Percentiles rank a stretch among this genome's conserved stretches.
Conservation (phyloP, 2,113 vertebrate species). For the Equus quagga region DNA sequence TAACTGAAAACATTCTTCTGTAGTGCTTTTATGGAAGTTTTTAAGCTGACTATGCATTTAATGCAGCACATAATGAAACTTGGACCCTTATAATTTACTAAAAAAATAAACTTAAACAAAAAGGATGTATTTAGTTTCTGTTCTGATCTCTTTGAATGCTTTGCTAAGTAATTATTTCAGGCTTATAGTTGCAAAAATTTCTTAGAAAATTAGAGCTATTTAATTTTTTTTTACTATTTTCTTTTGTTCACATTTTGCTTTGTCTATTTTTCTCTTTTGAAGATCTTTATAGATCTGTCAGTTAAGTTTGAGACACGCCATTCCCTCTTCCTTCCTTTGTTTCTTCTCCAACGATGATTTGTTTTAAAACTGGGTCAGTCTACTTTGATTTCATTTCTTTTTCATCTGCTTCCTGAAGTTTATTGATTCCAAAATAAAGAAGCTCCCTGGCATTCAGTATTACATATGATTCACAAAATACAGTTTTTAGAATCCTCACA, state of each 20-base stretch:
- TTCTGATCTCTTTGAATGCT: constrained; percentile 63
- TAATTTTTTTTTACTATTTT: constrained; percentile 54
- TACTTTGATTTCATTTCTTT: constrained; percentile 54
- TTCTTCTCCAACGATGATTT: constrained; percentile 35
- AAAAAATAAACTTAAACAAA: constrained; percentile 57
- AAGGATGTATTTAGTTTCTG: constrained; percentile 52
- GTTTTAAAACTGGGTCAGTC: constrained; percentile 67
- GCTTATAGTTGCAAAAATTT: constrained; percentile 65
- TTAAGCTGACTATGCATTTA: constrained; percentile 68
- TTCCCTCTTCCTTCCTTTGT: constrained; percentile 36
- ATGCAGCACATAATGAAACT: constrained; percentile 58
- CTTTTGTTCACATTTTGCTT: constrained; percentile 69
- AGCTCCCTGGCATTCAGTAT: neutral
- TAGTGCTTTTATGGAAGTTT: constrained; percentile 24
- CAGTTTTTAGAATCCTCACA: neutral
- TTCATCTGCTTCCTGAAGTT: neutral
- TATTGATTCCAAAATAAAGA: constrained; percentile 45
- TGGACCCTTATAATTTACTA: constrained; percentile 69
- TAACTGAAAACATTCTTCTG: constrained; percentile 29
- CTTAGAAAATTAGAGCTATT: constrained; percentile 70
- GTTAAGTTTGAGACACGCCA: constrained; percentile 49
- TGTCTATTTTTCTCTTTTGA: constrained; percentile 65
- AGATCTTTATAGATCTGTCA: constrained; percentile 44
- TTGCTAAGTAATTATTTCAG: constrained; percentile 71
- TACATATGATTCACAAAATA: neutral